Evolutionary conservation across 2,113 vertebrate genomes (phyloP).

Genomic region (Dipodomys merriami): DNA sequence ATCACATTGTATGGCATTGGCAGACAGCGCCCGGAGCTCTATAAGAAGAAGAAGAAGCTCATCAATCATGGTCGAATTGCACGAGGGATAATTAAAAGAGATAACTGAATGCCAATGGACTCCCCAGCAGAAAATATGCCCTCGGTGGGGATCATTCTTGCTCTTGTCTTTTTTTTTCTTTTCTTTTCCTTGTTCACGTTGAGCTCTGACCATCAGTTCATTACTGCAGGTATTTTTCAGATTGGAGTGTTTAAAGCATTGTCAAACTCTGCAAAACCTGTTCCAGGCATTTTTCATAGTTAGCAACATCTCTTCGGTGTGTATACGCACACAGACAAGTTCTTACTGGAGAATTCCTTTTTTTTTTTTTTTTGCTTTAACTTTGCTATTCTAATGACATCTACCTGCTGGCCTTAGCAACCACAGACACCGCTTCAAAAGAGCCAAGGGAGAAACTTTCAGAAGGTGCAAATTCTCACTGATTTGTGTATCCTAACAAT

Average conservation of each 20-base stretch:
- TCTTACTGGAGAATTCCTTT: conserved; percentile 12
- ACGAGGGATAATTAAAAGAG: conserved; percentile 90
- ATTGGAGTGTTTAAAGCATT: conserved; percentile 66
- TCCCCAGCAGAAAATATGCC: conserved; percentile 86
- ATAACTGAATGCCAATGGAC: conserved; percentile 87
- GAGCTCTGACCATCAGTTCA: conserved; percentile 76
- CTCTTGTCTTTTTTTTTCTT: conserved; percentile 51
- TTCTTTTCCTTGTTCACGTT: conserved; percentile 65
- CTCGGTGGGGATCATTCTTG: conserved; percentile 79
- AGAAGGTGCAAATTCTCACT: conserved; percentile 50
- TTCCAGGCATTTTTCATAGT: conserved; percentile 56
- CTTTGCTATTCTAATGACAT: conserved; percentile 22
- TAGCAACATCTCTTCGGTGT: conserved; percentile 57
- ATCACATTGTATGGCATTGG: conserved; percentile 90
- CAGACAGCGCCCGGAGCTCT: conserved; percentile 88
- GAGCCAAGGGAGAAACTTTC: conserved; percentile 50
- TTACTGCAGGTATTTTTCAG: conserved; percentile 76
- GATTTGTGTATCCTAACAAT: conserved; percentile 12
- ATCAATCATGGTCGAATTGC: conserved; percentile 90
- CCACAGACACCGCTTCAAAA: background rate
- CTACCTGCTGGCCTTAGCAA: conserved; percentile 58
- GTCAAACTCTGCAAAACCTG: conserved; percentile 61
- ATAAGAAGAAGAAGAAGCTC: conserved; percentile 88
- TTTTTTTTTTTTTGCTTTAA: background rate
- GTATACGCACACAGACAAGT: conserved; percentile 15